Evolutionary conservation across 2,888 invertebrate species (phyloP).

Genomic region (Drosophila cracens): DNA sequence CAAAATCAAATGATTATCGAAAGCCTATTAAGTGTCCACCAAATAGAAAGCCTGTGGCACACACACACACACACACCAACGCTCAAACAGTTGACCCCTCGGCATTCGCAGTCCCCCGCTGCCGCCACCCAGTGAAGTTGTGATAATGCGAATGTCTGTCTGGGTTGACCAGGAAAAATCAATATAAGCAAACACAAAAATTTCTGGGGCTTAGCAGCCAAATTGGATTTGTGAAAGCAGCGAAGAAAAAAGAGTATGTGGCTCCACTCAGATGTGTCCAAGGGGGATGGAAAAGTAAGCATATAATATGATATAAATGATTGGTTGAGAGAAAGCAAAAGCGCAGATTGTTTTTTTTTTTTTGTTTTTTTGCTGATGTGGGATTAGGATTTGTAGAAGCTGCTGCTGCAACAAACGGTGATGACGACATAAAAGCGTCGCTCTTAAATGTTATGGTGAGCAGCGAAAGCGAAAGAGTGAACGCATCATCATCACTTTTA

Average conservation of each 20-base stretch:
- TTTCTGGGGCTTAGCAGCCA: slow-evolving; percentile 74
- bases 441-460: slow-evolving; percentile 55
- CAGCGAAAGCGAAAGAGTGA: slow-evolving; percentile 63
- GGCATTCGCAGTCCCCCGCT: background rate
- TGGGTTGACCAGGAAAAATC: slow-evolving; percentile 59
- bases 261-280: slow-evolving; percentile 21
- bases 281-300: slow-evolving; percentile 44
- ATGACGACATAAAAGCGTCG: slow-evolving; percentile 51
- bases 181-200: slow-evolving; percentile 74
- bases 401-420: slow-evolving; percentile 33
- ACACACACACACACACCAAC: background rate
- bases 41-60: background rate
- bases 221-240: slow-evolving; percentile 75
- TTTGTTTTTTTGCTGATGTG: slow-evolving; percentile 16
- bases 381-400: slow-evolving; percentile 53
- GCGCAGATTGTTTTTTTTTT: slow-evolving; percentile 50
- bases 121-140: background rate
- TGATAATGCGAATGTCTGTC: slow-evolving; percentile 26
- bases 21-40: slow-evolving; percentile 33
- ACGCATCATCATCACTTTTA: slow-evolving; percentile 77
- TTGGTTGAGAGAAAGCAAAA: slow-evolving; percentile 49
- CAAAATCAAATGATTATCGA: slow-evolving; percentile 26
- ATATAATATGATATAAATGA: slow-evolving; percentile 66
- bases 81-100: slow-evolving; percentile 18
- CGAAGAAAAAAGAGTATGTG: slow-evolving; percentile 25